Evolutionary conservation across 2,888 invertebrate genomes (phyloP).

Genomic region (Amitus sp.): DNA sequence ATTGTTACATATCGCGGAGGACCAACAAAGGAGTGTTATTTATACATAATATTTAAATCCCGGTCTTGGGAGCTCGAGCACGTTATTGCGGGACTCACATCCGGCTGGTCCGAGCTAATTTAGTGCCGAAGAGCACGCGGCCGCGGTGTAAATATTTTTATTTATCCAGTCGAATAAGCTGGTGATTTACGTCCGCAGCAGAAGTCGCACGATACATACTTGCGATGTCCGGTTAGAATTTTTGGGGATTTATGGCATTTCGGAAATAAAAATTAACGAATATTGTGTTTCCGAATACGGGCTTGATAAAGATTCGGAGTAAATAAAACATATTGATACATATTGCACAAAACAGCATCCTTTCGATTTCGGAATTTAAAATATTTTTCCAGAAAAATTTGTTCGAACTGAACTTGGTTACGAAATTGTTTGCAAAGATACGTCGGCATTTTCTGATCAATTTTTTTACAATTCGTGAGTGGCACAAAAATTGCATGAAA

Average conservation of each 20-base stretch:
- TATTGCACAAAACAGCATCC: too few relatives aligned
- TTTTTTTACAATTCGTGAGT: too few relatives aligned
- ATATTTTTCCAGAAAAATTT: too few relatives aligned
- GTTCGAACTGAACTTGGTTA: too few relatives aligned
- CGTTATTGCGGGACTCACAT: constrained; percentile 6
- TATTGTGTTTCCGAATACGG: constrained; percentile 36
- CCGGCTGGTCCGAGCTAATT: constrained; percentile 43
- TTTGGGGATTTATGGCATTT: constrained; percentile 47
- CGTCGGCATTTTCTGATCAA: too few relatives aligned
- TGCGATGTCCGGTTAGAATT: constrained; percentile 32
- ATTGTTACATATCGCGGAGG: constrained; percentile 3
- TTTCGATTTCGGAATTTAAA: too few relatives aligned
- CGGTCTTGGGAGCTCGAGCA: constrained; percentile 1
- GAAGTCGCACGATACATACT: constrained; percentile 6
- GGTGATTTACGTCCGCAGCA: constrained; percentile 46
- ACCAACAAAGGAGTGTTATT: constrained; percentile 4
- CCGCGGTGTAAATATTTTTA: constrained; percentile 49
- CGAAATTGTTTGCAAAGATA: too few relatives aligned
- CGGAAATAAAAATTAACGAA: constrained; percentile 42
- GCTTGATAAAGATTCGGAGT: constrained; percentile 38
- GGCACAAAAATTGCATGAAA: too few relatives aligned
- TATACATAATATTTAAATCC: constrained; percentile 13
- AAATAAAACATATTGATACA: too few relatives aligned
- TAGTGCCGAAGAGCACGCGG: constrained; percentile 45
- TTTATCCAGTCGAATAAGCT: constrained; percentile 48